Conservation (phyloP, 1,140 invertebrate species). For the Drosophila jambulina region DNA sequence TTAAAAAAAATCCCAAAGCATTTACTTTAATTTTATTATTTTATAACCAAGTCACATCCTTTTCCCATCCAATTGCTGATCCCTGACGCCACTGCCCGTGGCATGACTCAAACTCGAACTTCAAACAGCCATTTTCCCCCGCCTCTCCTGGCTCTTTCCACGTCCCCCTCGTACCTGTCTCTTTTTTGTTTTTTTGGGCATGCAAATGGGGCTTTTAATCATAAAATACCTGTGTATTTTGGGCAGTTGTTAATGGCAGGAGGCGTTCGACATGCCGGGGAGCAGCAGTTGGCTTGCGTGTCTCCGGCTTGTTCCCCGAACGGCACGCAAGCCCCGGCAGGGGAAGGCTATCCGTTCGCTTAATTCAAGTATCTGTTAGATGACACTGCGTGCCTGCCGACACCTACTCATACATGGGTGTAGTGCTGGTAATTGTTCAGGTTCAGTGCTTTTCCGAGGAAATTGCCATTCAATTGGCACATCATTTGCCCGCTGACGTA, state of each 20-base stretch:
- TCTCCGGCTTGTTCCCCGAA: conserved; percentile 57
- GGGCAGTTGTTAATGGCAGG: conserved; percentile 74
- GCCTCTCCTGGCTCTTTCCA: neutral
- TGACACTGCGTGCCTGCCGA: conserved; percentile 77
- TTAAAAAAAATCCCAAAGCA: neutral
- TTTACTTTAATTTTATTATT: neutral
- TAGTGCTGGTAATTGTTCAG: conserved; percentile 68
- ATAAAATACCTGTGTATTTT: conserved; percentile 76
- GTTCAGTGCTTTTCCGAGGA: conserved; percentile 16
- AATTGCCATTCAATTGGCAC: conserved; percentile 69
- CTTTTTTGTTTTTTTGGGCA: conserved; percentile 33
- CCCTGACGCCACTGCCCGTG: neutral
- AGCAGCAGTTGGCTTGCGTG: conserved; percentile 57
- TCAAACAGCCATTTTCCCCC: conserved; percentile 35
- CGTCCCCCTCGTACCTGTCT: neutral
- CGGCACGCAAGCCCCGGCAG: conserved; percentile 59
- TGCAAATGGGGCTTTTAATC: conserved; percentile 75
- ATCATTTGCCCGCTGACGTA: conserved; percentile 65
- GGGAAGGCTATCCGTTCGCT: conserved; percentile 2
- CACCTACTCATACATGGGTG: conserved; percentile 61
- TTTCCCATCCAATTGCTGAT: neutral
- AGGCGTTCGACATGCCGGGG: conserved; percentile 35
- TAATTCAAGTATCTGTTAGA: conserved; percentile 63
- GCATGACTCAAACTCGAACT: conserved; percentile 69
- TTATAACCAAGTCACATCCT: neutral